Conservation (phyloP, 2,888 invertebrate genomes). For the Ophion costatus region DNA sequence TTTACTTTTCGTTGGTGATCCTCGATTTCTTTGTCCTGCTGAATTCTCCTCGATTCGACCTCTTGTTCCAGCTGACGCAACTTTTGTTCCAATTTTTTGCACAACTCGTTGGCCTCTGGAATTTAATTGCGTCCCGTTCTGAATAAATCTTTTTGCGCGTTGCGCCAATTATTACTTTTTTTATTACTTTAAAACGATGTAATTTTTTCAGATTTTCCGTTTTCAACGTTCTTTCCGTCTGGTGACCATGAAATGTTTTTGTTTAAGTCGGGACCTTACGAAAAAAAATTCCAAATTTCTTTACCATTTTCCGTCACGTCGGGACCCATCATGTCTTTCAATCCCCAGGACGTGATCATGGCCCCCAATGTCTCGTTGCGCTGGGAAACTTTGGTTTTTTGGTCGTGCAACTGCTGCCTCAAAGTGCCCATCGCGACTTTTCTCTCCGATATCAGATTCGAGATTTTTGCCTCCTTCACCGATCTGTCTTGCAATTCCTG, state of each 20-base stretch:
- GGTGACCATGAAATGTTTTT: neutral
- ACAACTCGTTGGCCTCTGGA: constrained; percentile 40
- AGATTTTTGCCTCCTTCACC: constrained; percentile 80
- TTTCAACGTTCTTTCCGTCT: too few species aligned
- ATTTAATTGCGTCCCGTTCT: constrained; percentile 81
- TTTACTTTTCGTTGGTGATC: constrained; percentile 85
- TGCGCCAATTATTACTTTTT: neutral
- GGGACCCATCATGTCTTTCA: constrained; percentile 73
- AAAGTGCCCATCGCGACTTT: constrained; percentile 83
- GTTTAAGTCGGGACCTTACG: neutral
- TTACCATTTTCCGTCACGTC: constrained; percentile 64
- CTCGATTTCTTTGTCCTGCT: constrained; percentile 83
- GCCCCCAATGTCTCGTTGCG: constrained; percentile 81
- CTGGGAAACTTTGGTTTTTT: constrained; percentile 79
- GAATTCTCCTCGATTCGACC: constrained; percentile 72
- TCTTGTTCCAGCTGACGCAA: constrained; percentile 72
- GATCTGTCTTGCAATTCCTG: constrained; percentile 74
- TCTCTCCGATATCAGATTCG: constrained; percentile 81
- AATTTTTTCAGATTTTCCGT: too few species aligned
- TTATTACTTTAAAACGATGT: too few species aligned
- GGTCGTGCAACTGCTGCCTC: constrained; percentile 83
- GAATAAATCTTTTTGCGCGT: neutral
- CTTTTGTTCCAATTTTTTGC: constrained; percentile 68
- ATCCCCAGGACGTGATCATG: constrained; percentile 77
- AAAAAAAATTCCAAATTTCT: neutral